Base-by-base conservation (phyloP, 2,888 invertebrate genomes). In the Abscondita cerata region DNA sequence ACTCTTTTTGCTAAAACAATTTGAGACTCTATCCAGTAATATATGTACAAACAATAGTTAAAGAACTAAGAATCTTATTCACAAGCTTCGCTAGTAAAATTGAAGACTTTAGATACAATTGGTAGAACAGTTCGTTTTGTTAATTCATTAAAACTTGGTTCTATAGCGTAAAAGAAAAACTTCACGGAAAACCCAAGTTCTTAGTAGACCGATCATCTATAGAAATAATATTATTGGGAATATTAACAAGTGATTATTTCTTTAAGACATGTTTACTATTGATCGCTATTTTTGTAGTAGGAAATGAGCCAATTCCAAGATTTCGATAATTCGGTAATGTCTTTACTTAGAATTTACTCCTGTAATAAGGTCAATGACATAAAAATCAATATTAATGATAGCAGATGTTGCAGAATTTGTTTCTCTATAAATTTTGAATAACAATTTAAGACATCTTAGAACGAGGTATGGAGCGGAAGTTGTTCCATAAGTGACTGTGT, bases 11-110 rank as follows among this genome's bases (percentile, higher is more conserved):
- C 1, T 12, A 53, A 41, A 1, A 53, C 53, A 5, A 52, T 52
- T 8, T 52, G 38, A 1, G 53, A 53, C 9, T 41, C 40, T n/a
- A 11, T n/a, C 53, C 53, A 53, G 12, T 34, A 12, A 44, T 25
- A 33, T n/a, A 2, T 15, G 16, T 33, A 25, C n/a, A 53, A 1
- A 1, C 33, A 5, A n/a, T 18, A 6, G 18, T 50, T 31, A 6
- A 31, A 3, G n/a, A 18, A 4, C 9, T 9, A 31, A 31, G 31
- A 9, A 31, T 9, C 31, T 31, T 31, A 31, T 18, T 19, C 8
- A 62, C 36, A 13, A 58, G 38, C 6, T 51, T 16, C 31, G 59
- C 52, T 1, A 62, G 38, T 8, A 1, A 54, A 54, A 19, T 60
- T 50, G 13, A 36, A 59, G 5, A 46, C 19, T 52, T 58, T 20